Evolutionary conservation across 2,797 vertebrate species (phyloP).

Genomic region (Bucorvus abyssinicus): DNA sequence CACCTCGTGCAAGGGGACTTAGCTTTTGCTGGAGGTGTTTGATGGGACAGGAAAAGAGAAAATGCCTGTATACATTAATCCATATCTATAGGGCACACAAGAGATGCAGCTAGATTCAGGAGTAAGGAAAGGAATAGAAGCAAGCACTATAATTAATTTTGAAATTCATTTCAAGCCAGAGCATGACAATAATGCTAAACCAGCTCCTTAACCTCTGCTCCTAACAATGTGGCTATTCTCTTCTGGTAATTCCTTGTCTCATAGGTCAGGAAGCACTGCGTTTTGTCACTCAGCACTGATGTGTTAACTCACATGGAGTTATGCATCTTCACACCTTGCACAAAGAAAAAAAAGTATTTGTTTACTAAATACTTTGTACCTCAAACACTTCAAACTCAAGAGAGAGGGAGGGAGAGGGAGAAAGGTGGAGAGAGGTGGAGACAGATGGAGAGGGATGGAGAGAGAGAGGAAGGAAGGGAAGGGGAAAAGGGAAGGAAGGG

Average conservation of each 20-base stretch:
- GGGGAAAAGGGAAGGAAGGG: no score
- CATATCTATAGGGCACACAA: neutral
- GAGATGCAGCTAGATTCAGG: neutral
- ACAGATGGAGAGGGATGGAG: rapidly evolving
- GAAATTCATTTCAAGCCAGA: neutral
- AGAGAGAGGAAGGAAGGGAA: no score
- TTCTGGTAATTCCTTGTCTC: neutral
- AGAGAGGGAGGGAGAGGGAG: no score
- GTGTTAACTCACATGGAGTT: neutral
- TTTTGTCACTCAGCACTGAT: neutral
- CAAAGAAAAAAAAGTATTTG: neutral
- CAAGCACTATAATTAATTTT: neutral
- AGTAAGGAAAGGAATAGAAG: neutral
- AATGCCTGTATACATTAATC: neutral
- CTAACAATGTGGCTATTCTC: neutral
- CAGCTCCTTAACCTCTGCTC: neutral
- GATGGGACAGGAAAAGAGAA: neutral
- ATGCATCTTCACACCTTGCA: neutral
- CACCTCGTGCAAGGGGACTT: slow-evolving; percentile 19
- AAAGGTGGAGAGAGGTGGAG: no score
- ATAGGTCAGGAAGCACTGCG: neutral
- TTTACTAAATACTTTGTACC: neutral
- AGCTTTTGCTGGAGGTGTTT: neutral
- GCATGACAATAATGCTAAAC: neutral
- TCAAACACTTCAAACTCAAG: neutral